Conservation (phyloP, 2,888 invertebrate species). For the Drosophila cyrtoloma region DNA sequence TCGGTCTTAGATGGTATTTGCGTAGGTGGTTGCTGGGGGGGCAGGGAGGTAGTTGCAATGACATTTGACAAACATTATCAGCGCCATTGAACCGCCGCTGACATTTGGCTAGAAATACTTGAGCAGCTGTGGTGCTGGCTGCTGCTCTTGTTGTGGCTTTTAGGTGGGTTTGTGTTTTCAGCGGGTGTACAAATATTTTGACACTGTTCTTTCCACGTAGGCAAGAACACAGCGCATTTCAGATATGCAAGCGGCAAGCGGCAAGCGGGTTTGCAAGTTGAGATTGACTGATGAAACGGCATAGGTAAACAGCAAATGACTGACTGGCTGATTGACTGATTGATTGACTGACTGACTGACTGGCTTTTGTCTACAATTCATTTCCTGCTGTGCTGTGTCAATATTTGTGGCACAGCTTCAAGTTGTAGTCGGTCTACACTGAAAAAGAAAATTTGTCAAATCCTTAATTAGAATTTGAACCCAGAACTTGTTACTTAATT, state of each 20-base stretch:
- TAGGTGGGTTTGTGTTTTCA: conserved; percentile 1
- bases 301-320: conserved; percentile 44
- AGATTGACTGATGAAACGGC: conserved; percentile 61
- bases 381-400: conserved; percentile 72
- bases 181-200: conserved; percentile 76
- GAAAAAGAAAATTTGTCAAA: background rate
- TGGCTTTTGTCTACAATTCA: conserved; percentile 66
- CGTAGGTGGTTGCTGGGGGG: conserved; percentile 8
- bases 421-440: conserved; percentile 37
- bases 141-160: background rate
- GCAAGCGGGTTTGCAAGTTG: conserved; percentile 11
- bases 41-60: conserved; percentile 22
- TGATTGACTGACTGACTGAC: conserved; percentile 15
- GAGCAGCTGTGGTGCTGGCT: background rate
- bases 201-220: conserved; percentile 66
- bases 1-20: conserved; percentile 6
- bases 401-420: conserved; percentile 64
- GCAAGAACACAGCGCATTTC: conserved; percentile 38
- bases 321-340: conserved; percentile 16
- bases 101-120: conserved; percentile 60
- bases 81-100: conserved; percentile 73
- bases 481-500: background rate
- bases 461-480: background rate
- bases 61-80: conserved; percentile 73
- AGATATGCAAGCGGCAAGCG: conserved; percentile 29